A percentile compares a stretch with the other conserved stretches of the same genome.
phyloP scores from a whole-genome alignment of 2,797 vertebrate genomes.

The Acipenser transmontanus region DNA sequence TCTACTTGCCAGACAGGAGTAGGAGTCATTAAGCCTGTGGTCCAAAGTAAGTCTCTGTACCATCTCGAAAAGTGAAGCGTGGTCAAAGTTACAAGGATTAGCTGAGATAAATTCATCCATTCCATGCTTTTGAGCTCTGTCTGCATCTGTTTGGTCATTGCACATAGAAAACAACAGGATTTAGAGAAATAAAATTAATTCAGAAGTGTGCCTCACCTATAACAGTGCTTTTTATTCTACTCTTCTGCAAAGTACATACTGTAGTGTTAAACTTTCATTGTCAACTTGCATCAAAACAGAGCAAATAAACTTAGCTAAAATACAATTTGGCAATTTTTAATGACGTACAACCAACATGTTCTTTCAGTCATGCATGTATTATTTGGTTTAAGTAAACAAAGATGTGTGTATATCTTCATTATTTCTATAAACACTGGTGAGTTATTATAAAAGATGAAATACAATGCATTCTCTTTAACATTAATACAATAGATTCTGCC shows the following conservation, averaged over 20 bases:
- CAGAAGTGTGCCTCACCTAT: conserved; percentile 38
- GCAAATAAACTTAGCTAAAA: conserved; percentile 51
- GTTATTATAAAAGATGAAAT: conserved; percentile 24
- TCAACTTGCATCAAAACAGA: conserved; percentile 93
- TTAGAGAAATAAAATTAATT: conserved; percentile 73
- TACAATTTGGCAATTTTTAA: conserved; percentile 39
- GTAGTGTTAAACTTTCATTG: conserved; percentile 86
- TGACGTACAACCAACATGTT: conserved; percentile 26
- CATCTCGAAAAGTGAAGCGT: conserved; percentile 91
- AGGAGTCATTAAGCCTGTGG: conserved; percentile 97
- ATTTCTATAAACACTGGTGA: conserved; percentile 19
- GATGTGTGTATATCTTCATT: conserved; percentile 10
- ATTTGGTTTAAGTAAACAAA: conserved; percentile 19
- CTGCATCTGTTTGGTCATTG: conserved; percentile 89
- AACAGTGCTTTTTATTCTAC: conserved; percentile 29
- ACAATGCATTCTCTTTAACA: conserved; percentile 34
- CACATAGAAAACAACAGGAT: conserved; percentile 82
- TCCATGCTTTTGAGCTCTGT: conserved; percentile 98
- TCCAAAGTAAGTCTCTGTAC: conserved; percentile 95
- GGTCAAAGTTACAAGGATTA: conserved; percentile 97
- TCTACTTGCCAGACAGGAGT: conserved; percentile 95
- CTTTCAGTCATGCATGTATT: conserved; percentile 52
- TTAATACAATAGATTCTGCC: conserved; percentile 88
- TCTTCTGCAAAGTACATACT: conserved; percentile 72
- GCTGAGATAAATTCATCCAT: conserved; percentile 99